phyloP scores from a whole-genome alignment of 2,113 vertebrate genomes.

The Todiramphus chloris region DNA sequence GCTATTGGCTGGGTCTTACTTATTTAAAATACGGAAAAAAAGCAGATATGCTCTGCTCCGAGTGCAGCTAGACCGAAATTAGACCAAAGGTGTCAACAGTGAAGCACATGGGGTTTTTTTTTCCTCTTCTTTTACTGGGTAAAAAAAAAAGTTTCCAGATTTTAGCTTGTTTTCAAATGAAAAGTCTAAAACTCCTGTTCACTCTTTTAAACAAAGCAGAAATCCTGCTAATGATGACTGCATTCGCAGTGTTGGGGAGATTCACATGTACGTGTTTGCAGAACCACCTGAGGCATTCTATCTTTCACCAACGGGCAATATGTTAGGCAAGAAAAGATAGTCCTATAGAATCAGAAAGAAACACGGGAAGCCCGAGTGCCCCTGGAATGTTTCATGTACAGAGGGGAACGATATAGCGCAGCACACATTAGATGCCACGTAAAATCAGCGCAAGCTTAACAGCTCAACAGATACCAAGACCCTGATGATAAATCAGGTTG shows the following conservation, averaged over 20 bases:
- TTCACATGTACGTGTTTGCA: not conserved
- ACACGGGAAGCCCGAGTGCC: not conserved
- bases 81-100: not conserved
- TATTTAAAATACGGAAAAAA: not conserved
- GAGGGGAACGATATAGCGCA: not conserved
- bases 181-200: not conserved
- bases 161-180: not conserved
- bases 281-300: not conserved
- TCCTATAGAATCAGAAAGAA: not conserved
- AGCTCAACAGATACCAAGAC: not conserved
- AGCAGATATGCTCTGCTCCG: not conserved
- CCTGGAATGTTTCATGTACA: not conserved
- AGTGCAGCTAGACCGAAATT: not conserved
- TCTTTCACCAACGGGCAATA: rapidly evolving
- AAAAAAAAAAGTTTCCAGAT: not conserved
- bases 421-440: rapidly evolving
- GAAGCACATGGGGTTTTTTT: rapidly evolving
- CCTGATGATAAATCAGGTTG: not conserved
- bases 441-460: not conserved
- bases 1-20: not conserved
- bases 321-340: not conserved
- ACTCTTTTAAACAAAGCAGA: not conserved
- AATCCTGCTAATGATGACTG: not conserved
- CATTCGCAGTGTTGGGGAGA: not conserved
- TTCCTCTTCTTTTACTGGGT: not conserved